Conservation (phyloP, 2,888 invertebrate species). For the Thymelicus sylvestris region DNA sequence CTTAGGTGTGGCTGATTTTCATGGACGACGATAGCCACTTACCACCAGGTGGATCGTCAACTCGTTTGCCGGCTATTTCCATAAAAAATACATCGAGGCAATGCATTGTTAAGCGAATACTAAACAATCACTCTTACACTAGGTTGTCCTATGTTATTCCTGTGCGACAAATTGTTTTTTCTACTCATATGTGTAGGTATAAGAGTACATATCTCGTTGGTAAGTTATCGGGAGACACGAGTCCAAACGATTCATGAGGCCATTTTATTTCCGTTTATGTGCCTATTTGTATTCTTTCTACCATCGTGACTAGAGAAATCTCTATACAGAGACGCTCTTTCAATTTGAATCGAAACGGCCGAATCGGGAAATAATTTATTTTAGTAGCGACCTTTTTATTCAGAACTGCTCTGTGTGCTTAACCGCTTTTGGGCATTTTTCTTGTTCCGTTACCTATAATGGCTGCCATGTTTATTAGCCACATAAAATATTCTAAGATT, state of each 20-base stretch:
- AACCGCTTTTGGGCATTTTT: constrained; percentile 59
- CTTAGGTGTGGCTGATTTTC: too few relatives aligned
- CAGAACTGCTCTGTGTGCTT: constrained; percentile 63
- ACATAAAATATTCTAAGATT: constrained; percentile 14
- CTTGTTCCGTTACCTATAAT: constrained; percentile 52
- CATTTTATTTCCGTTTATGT: constrained; percentile 78
- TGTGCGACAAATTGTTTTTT: background rate
- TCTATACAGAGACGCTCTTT: constrained; percentile 78
- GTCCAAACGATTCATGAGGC: constrained; percentile 73
- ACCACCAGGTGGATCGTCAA: too few relatives aligned
- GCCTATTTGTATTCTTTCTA: constrained; percentile 78
- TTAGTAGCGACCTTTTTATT: constrained; percentile 73
- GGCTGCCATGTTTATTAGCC: constrained; percentile 23
- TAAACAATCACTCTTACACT: too few relatives aligned
- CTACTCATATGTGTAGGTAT: constrained; percentile 7
- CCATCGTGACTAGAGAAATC: constrained; percentile 76
- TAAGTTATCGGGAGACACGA: constrained; percentile 61
- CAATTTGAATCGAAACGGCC: constrained; percentile 81
- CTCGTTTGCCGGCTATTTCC: too few relatives aligned
- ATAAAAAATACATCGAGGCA: too few relatives aligned
- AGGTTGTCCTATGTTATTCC: background rate
- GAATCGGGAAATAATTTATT: constrained; percentile 80
- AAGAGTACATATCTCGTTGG: constrained; percentile 48
- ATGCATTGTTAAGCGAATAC: too few relatives aligned
- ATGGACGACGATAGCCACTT: too few relatives aligned